Evolutionary conservation across 1,140 invertebrate genomes (phyloP), one percentile per base, ranked within the genome.

Genomic region (Pseudomyrmex cubaensis): DNA sequence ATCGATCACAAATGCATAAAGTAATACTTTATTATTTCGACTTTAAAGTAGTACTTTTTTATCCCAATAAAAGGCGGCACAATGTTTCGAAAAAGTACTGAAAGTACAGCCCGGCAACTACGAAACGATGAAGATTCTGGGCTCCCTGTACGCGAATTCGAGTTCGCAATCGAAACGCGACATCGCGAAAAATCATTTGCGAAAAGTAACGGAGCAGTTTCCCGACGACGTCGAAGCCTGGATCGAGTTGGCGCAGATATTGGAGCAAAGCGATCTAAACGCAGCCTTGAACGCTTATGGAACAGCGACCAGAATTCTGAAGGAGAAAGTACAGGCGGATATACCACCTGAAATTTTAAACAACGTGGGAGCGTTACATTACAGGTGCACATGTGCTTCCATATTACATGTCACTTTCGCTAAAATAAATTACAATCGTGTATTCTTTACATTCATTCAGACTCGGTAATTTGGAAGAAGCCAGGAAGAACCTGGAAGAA

Each of bases 61-160:
- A 2, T 70, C 85, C 83, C 67, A 64, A 85, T 66, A 82, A n/a
- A 88, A 99, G 98, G 99, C 99, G 1, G 98, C 99, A 1, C 97
- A 98, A 91, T 99, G 99, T 93, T 99, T 99, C 94, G 99, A 99
- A 94, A 99, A 99, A 95, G 99, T 99, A 5, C 94, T 99, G 3
- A 99, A 99, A 95, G 97, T 96, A 0, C 98, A 99, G 92, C 98
- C 99, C 0, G 98, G 98, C 4, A 99, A 99, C 94, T 99, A 99
- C 93, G 99, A 99, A 94, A 99, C 99, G 5, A 99, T 99, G 98
- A 99, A 99, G 94, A 99, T 99, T 86, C 95, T 99, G 1, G 99
- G 99, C 0, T 99, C 99, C 0, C 94, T 99, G 0, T 99, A 99
- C 93, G 98, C 98, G 0, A 98, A 97, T 91, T 98, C 98, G 0